Conservation (phyloP, 2,113 vertebrate species). For the Gymnocephalus cernua region DNA sequence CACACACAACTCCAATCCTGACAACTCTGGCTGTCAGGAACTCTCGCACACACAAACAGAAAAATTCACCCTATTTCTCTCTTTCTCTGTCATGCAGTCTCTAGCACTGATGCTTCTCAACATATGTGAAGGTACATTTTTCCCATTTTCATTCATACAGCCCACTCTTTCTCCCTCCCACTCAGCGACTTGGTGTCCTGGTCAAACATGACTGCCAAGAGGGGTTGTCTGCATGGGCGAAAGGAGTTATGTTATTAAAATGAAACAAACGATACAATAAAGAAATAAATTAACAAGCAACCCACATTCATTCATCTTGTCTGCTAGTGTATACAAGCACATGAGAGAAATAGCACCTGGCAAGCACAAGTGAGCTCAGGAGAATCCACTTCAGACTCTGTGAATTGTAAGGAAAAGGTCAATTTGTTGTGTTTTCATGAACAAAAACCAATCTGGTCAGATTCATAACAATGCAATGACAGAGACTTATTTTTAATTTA, state of each 20-base stretch:
- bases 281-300: neutral
- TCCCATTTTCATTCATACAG: conserved; percentile 32
- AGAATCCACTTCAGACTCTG: neutral
- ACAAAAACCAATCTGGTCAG: conserved; percentile 2
- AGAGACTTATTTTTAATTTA: conserved; percentile 72
- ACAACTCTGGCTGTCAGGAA: conserved; percentile 53
- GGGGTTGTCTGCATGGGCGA: conserved; percentile 37
- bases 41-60: conserved; percentile 7
- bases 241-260: conserved; percentile 22
- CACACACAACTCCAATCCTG: conserved; percentile 52
- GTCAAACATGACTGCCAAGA: conserved; percentile 39
- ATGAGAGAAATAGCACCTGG: neutral
- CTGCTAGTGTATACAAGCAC: neutral
- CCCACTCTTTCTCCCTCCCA: conserved; percentile 47
- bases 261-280: neutral
- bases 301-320: neutral
- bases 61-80: conserved; percentile 6
- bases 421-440: conserved; percentile 17
- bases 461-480: conserved; percentile 23
- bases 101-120: conserved; percentile 39
- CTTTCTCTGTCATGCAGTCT: conserved; percentile 40
- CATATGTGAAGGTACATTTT: conserved; percentile 29
- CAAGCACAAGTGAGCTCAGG: neutral
- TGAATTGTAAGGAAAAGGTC: conserved; percentile 37
- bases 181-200: conserved; percentile 24